Conservation (phyloP, 2,888 invertebrate species). For the Trissolcus brochymenae region DNA sequence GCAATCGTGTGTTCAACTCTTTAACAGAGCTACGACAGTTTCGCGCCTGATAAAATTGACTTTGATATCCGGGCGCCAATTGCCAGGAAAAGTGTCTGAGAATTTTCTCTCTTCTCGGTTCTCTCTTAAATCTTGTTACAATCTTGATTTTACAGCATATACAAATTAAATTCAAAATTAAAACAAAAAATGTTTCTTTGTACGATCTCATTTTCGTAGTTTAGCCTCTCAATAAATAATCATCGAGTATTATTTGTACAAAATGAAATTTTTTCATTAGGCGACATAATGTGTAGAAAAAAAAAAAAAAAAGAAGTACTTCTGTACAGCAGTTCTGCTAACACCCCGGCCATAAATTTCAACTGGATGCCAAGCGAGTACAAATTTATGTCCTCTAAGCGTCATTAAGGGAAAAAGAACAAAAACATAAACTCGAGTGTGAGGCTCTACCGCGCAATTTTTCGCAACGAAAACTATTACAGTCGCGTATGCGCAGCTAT, state of each 20-base stretch:
- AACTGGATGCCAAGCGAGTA: not conserved
- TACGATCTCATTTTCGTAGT: no score
- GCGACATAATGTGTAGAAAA: no score
- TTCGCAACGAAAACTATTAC: slow-evolving; percentile 41
- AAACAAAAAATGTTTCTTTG: no score
- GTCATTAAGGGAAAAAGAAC: slow-evolving; percentile 21
- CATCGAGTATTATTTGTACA: no score
- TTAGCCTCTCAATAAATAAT: no score
- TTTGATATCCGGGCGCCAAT: slow-evolving; percentile 56
- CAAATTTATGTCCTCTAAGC: slow-evolving; percentile 25
- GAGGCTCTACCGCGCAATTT: slow-evolving; percentile 29
- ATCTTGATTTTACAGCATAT: no score
- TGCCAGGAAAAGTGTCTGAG: slow-evolving; percentile 48
- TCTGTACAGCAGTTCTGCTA: not conserved
- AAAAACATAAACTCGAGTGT: slow-evolving; percentile 25
- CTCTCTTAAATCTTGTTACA: no score
- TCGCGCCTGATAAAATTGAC: slow-evolving; percentile 65
- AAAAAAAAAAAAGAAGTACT: no score
- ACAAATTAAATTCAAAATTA: no score
- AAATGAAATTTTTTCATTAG: no score
- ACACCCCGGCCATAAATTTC: not conserved
- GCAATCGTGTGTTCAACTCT: slow-evolving; percentile 25
- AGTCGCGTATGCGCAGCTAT: slow-evolving; percentile 19
- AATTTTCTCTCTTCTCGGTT: slow-evolving; percentile 29
- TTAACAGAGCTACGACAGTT: slow-evolving; percentile 52